Percentiles rank a stretch among this genome's conserved stretches.
Evolutionary conservation across 2,797 vertebrate genomes (phyloP).

Genomic region (Neoniphon sammara): DNA sequence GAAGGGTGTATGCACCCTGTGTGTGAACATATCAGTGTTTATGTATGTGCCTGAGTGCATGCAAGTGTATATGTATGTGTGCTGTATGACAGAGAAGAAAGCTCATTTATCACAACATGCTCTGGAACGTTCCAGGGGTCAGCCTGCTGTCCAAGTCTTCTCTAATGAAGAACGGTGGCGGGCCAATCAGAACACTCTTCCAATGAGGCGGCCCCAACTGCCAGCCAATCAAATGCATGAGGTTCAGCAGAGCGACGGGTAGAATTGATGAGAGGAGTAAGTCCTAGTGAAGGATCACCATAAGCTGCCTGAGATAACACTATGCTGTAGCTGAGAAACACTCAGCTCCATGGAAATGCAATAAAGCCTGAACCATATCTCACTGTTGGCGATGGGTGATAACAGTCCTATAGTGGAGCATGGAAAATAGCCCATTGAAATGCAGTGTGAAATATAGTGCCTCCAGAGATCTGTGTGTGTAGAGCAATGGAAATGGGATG

Average conservation of each 20-base stretch:
- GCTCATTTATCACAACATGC: constrained; percentile 83
- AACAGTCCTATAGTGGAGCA: constrained; percentile 47
- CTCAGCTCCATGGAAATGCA: constrained; percentile 76
- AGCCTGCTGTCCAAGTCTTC: constrained; percentile 71
- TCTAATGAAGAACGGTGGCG: constrained; percentile 79
- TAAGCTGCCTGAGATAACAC: constrained; percentile 77
- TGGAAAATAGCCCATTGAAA: constrained; percentile 70
- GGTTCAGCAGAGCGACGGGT: constrained; percentile 66
- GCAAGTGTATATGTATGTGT: constrained; percentile 27
- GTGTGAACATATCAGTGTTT: constrained; percentile 7
- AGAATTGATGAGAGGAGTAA: constrained; percentile 80
- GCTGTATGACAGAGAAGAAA: constrained; percentile 51
- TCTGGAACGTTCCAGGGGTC: constrained; percentile 78
- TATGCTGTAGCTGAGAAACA: constrained; percentile 55
- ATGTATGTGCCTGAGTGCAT: constrained; percentile 1
- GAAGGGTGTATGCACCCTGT: background rate
- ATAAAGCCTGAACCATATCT: constrained; percentile 73
- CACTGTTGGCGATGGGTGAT: constrained; percentile 62
- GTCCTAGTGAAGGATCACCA: constrained; percentile 78
- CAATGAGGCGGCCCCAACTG: constrained; percentile 43
- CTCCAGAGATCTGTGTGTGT: constrained; percentile 39
- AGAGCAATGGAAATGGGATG: constrained; percentile 46
- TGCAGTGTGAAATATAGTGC: constrained; percentile 58
- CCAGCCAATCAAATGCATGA: constrained; percentile 70
- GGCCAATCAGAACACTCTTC: constrained; percentile 75